These are phyloP conservation scores for Acanthosepion lycidas DNA, from an alignment of 2,888 invertebrate species.

Conservation along the genomic window DNA sequence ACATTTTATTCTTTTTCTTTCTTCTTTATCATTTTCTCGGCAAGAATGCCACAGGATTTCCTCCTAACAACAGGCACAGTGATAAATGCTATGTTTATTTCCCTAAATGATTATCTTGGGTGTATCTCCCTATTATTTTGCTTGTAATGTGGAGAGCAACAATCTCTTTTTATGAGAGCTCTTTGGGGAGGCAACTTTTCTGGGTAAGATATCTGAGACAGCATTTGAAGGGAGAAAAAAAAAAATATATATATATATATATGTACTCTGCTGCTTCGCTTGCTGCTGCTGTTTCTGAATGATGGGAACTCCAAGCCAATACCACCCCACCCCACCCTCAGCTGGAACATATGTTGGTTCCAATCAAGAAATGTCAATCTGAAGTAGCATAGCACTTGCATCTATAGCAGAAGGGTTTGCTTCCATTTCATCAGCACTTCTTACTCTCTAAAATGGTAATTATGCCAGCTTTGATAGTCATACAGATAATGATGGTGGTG, in stretches of 20 bases:
- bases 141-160: not conserved
- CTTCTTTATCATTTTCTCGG: not conserved
- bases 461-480: not conserved
- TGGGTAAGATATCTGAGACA: not conserved
- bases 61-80: not conserved
- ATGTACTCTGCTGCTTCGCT: not conserved
- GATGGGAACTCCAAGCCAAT: not conserved
- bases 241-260: not conserved
- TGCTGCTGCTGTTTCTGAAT: not conserved
- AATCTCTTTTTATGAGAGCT: not conserved
- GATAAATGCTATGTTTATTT: not conserved
- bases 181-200: not conserved
- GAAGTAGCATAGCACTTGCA: not conserved
- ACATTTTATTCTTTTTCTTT: not conserved
- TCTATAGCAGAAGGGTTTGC: not conserved
- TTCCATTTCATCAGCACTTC: not conserved
- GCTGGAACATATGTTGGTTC: not conserved
- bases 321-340: not conserved
- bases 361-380: slow-evolving; percentile 22
- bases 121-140: not conserved
- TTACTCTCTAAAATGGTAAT: not conserved
- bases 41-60: not conserved
- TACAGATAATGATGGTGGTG: not conserved
- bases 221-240: not conserved
- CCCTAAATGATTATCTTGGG: not conserved